These are phyloP conservation scores for Proales similis DNA, from an alignment of 1,140 invertebrate species.

Conservation along the genomic window DNA sequence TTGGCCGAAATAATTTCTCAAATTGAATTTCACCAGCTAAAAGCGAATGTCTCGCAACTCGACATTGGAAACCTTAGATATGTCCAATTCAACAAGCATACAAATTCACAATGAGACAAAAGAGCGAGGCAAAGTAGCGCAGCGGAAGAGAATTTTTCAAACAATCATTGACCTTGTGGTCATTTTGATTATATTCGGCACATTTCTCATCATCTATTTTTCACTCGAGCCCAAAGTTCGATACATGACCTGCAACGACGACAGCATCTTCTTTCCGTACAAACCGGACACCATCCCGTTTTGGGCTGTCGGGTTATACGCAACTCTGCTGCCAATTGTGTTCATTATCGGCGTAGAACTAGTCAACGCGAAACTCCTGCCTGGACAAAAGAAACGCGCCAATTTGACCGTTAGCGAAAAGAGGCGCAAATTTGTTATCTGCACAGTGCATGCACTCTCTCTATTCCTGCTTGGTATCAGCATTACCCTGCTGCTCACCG, in stretches of 20 bases:
- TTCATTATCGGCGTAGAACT: constrained; percentile 17
- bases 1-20: too few species aligned
- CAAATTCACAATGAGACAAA: too few species aligned
- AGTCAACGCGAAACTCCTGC: constrained; percentile 20
- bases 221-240: constrained; percentile 8
- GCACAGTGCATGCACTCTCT: constrained; percentile 13
- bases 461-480: constrained; percentile 33
- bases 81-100: too few species aligned
- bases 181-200: constrained; percentile 4
- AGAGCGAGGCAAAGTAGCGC: too few species aligned
- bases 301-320: constrained; percentile 16
- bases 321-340: constrained; percentile 1
- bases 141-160: background rate
- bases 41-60: too few species aligned
- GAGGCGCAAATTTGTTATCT: constrained; percentile 15
- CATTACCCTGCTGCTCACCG: constrained; percentile 58
- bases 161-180: constrained; percentile 20
- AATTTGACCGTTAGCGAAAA: background rate
- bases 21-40: too few species aligned
- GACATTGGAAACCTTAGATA: too few species aligned
- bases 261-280: constrained; percentile 10
- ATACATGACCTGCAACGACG: constrained; percentile 34
- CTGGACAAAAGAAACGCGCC: constrained; percentile 2
- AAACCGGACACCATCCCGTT: constrained; percentile 30
- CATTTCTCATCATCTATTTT: constrained; percentile 9